Percentiles rank a stretch among this genome's conserved stretches.
These are phyloP conservation scores for Scolopax mira DNA, from an alignment of 2,113 vertebrate species.

Conservation along the genomic window DNA sequence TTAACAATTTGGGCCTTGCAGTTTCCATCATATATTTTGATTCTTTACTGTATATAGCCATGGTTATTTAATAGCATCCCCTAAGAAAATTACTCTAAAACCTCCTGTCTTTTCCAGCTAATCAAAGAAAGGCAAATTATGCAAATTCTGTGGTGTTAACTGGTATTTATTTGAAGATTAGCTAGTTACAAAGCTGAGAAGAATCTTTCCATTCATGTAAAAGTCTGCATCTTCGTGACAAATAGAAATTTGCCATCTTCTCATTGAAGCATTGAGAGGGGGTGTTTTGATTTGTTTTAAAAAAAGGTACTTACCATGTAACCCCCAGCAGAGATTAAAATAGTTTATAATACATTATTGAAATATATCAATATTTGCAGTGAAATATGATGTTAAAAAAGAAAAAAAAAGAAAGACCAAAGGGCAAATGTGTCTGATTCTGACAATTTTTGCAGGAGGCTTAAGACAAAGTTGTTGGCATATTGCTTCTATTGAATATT, in stretches of 20 bases:
- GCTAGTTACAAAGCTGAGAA: neutral
- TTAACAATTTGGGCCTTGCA: conserved; percentile 51
- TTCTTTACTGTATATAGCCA: neutral
- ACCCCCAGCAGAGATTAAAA: neutral
- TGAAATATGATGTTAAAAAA: neutral
- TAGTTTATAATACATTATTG: neutral
- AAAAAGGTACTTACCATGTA: neutral
- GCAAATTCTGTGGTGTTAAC: neutral
- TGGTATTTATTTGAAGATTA: neutral
- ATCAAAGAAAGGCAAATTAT: neutral
- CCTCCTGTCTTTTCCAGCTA: neutral
- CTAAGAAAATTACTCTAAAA: neutral
- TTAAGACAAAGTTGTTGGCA: neutral
- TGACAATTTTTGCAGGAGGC: neutral
- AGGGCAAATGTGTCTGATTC: neutral
- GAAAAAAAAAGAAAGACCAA: neutral
- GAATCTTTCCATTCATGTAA: neutral
- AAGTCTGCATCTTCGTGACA: neutral
- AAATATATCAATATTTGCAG: neutral
- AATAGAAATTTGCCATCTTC: neutral
- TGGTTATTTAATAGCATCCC: neutral
- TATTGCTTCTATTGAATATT: neutral
- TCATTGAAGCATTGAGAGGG: neutral
- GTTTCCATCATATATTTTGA: conserved; percentile 6
- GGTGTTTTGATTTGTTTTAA: neutral